phyloP scores from a whole-genome alignment of 2,888 invertebrate genomes.

The Brachypterus glaber region DNA sequence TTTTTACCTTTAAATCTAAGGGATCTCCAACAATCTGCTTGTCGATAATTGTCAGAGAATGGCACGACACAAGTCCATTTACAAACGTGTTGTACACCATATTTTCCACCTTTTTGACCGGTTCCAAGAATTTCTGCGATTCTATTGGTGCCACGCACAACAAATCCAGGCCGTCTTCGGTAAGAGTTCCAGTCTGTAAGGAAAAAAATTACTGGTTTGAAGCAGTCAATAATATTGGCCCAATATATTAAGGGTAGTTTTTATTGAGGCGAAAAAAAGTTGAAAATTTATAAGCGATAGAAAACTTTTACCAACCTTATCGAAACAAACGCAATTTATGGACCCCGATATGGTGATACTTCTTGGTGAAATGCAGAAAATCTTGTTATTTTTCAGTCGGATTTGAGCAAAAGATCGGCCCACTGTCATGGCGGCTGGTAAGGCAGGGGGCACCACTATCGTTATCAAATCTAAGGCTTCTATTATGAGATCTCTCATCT shows the following conservation, averaged over 20 bases:
- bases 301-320: slow-evolving; percentile 54
- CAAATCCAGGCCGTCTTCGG: slow-evolving; percentile 93
- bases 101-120: slow-evolving; percentile 42
- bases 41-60: slow-evolving; percentile 85
- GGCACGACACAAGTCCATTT: slow-evolving; percentile 83
- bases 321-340: slow-evolving; percentile 82
- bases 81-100: slow-evolving; percentile 39
- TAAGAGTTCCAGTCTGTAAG: slow-evolving; percentile 83
- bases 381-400: slow-evolving; percentile 64
- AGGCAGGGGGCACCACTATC: slow-evolving; percentile 89
- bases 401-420: slow-evolving; percentile 85
- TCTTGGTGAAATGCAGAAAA: slow-evolving; percentile 87
- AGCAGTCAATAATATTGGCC: too few species aligned
- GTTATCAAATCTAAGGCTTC: slow-evolving; percentile 88
- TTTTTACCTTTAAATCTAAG: slow-evolving; percentile 77
- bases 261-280: too few species aligned
- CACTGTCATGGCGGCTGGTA: slow-evolving; percentile 95
- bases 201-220: slow-evolving; percentile 19
- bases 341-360: slow-evolving; percentile 90
- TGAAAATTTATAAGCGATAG: slow-evolving; percentile 7
- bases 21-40: slow-evolving; percentile 87
- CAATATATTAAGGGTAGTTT: too few species aligned
- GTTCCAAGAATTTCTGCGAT: slow-evolving; percentile 41
- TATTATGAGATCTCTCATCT: slow-evolving; percentile 54
- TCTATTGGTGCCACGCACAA: slow-evolving; percentile 75